Conservation (phyloP, 2,888 invertebrate genomes). For the Lasioglossum malachurum region DNA sequence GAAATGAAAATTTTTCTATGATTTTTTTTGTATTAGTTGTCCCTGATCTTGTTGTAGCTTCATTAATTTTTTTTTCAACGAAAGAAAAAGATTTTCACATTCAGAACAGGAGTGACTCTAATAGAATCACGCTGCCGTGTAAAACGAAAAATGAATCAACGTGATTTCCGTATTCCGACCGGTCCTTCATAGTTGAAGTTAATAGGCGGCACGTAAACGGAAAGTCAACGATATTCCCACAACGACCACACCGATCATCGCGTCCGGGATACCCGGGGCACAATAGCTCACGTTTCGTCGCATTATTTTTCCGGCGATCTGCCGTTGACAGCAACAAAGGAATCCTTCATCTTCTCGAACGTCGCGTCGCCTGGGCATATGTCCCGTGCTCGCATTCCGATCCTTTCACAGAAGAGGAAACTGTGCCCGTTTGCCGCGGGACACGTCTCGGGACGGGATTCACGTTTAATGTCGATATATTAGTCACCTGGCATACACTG, state of each 20-base stretch:
- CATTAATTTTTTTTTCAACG: too few species aligned
- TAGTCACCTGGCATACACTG: slow-evolving; percentile 52
- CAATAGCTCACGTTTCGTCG: slow-evolving; percentile 46
- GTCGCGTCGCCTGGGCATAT: slow-evolving; percentile 29
- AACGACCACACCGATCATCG: slow-evolving; percentile 65
- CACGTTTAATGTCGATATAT: slow-evolving; percentile 57
- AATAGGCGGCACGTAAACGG: slow-evolving; percentile 54
- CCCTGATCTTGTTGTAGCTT: too few species aligned
- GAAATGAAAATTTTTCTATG: too few species aligned
- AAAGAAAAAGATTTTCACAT: background rate
- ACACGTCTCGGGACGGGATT: slow-evolving; percentile 50
- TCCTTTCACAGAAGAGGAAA: slow-evolving; percentile 63
- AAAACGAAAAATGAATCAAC: slow-evolving; percentile 3
- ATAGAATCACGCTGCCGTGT: slow-evolving; percentile 15
- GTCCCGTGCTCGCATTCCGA: slow-evolving; percentile 71
- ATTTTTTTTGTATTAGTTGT: too few species aligned
- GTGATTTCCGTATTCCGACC: slow-evolving; percentile 50
- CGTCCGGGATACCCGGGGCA: slow-evolving; percentile 23
- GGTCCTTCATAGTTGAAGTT: slow-evolving; percentile 52
- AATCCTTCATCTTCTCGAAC: slow-evolving; percentile 47
- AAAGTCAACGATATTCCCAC: slow-evolving; percentile 51
- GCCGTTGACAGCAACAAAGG: slow-evolving; percentile 59
- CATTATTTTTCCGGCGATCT: slow-evolving; percentile 72
- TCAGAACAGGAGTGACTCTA: background rate
- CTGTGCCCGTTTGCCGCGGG: slow-evolving; percentile 41